Conservation (phyloP, 2,888 invertebrate species). For the Phortica magna region DNA sequence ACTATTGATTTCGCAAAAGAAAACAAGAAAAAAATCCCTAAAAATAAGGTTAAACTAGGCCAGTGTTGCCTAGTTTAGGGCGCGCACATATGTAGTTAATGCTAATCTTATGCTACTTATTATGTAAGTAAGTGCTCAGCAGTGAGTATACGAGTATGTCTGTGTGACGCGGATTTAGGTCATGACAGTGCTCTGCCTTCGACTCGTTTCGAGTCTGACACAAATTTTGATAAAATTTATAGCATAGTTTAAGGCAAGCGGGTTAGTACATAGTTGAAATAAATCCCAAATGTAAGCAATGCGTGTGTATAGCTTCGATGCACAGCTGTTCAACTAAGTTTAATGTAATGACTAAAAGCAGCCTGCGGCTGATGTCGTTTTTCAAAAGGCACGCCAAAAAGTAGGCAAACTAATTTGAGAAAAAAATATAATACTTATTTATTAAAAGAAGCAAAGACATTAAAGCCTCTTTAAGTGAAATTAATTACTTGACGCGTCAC, state of each 20-base stretch:
- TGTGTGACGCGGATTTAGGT: constrained; percentile 51
- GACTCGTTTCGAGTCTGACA: constrained; percentile 45
- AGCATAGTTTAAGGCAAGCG: constrained; percentile 65
- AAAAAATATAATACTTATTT: not conserved
- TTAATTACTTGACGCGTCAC: too few species aligned
- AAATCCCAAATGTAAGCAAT: constrained; percentile 52
- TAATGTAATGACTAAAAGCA: constrained; percentile 38
- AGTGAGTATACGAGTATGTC: not conserved
- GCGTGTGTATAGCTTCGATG: too few species aligned
- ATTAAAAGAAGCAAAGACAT: too few species aligned
- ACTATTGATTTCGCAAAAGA: not conserved
- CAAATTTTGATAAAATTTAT: constrained; percentile 60
- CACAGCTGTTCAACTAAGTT: not conserved
- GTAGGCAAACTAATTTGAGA: not conserved
- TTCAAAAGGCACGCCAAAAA: not conserved
- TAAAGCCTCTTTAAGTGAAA: too few species aligned
- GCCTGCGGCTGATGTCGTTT: constrained; percentile 31
- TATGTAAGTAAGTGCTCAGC: constrained; percentile 51
- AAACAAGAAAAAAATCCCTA: not conserved
- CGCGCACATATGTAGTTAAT: constrained; percentile 58
- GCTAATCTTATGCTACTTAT: constrained; percentile 51
- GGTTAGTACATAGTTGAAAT: constrained; percentile 57
- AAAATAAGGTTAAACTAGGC: not conserved
- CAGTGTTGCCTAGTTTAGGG: constrained; percentile 11
- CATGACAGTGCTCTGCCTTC: constrained; percentile 49